Evolutionary conservation across 2,888 invertebrate species (phyloP).

Genomic region (Lysandra coridon): DNA sequence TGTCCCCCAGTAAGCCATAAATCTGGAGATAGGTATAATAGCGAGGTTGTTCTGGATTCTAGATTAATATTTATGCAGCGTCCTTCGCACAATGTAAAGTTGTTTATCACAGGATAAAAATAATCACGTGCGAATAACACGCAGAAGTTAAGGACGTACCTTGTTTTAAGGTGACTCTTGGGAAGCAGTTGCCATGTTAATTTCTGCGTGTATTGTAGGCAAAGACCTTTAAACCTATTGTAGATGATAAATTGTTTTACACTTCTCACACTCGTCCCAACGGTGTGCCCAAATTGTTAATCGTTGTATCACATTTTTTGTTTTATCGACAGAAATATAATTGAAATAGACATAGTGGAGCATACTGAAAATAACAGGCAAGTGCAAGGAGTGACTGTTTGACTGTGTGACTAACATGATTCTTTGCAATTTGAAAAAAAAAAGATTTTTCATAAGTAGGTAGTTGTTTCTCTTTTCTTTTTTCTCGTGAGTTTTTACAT

Average conservation of each 20-base stretch:
- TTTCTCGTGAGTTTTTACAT: too few species aligned
- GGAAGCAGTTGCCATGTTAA: not conserved
- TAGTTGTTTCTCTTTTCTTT: too few species aligned
- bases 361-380: conserved; percentile 57
- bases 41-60: not conserved
- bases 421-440: not conserved
- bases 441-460: too few species aligned
- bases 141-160: not conserved
- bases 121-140: conserved; percentile 26
- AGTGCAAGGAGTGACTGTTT: conserved; percentile 47
- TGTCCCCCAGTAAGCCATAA: conserved; percentile 27
- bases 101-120: conserved; percentile 9
- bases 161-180: not conserved
- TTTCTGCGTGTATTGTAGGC: not conserved
- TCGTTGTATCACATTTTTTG: not conserved
- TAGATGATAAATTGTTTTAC: not conserved
- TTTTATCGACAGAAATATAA: conserved; percentile 68
- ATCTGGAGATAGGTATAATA: conserved; percentile 33
- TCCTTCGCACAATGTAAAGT: conserved; percentile 29
- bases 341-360: conserved; percentile 63
- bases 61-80: conserved; percentile 31
- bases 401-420: not conserved
- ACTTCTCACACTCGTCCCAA: not conserved
- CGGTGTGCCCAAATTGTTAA: not conserved
- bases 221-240: too few species aligned